phyloP scores from a whole-genome alignment of 2,888 invertebrate species.

The Agonopterix heracliana region DNA sequence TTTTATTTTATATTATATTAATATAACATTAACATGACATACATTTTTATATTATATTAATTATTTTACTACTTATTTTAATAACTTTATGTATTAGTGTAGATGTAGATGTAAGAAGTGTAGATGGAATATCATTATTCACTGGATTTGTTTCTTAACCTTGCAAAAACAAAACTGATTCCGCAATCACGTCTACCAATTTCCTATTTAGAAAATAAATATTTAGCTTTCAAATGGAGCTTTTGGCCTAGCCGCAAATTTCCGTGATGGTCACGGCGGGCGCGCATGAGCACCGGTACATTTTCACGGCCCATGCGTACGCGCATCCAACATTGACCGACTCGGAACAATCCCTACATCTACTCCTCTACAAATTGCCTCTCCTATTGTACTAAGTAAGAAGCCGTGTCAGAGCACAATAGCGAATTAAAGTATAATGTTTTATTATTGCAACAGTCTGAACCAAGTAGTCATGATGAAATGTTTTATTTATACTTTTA shows the following conservation, averaged over 20 bases:
- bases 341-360: conserved; percentile 24
- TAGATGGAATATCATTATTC: too few species aligned
- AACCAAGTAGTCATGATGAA: not conserved
- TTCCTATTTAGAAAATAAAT: not conserved
- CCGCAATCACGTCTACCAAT: too few species aligned
- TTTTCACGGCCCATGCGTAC: conserved; percentile 34
- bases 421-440: not conserved
- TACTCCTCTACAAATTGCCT: conserved; percentile 30
- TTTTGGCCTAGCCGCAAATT: conserved; percentile 5
- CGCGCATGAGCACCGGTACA: conserved; percentile 28
- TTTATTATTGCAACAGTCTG: not conserved
- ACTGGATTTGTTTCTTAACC: too few species aligned
- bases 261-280: conserved; percentile 14
- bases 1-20: too few species aligned
- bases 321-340: conserved; percentile 17
- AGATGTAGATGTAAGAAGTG: too few species aligned
- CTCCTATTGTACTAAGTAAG: conserved; percentile 48
- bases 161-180: too few species aligned
- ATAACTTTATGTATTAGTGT: too few species aligned
- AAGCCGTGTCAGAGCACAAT: conserved; percentile 39
- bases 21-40: too few species aligned
- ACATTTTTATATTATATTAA: too few species aligned
- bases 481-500: conserved; percentile 9
- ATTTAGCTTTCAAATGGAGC: conserved; percentile 3
- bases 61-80: too few species aligned